Evolutionary conservation across 2,888 invertebrate genomes (phyloP).

Genomic region (Protophormia terraenovae): DNA sequence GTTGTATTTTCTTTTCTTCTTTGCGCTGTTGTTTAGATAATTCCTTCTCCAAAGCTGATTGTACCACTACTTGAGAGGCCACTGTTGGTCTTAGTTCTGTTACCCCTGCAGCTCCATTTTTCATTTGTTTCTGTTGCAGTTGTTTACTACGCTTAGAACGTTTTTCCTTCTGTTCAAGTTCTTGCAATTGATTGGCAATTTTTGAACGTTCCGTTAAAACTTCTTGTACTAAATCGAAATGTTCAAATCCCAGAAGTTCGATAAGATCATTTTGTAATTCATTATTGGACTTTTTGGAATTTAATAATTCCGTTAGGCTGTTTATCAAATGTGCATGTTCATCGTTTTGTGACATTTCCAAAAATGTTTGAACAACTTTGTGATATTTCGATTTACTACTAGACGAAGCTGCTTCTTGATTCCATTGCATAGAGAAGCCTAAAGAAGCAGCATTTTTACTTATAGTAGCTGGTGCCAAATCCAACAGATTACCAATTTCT

Average conservation of each 20-base stretch:
- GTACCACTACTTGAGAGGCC: conserved; percentile 90
- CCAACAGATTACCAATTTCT: conserved; percentile 68
- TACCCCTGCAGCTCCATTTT: conserved; percentile 25
- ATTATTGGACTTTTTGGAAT: conserved; percentile 84
- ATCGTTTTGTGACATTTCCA: conserved; percentile 71
- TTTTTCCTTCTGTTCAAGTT: conserved; percentile 73
- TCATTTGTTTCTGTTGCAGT: conserved; percentile 70
- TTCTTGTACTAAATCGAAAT: conserved; percentile 88
- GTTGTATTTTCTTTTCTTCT: conserved; percentile 89
- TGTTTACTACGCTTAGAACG: conserved; percentile 73
- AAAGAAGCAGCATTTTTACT: conserved; percentile 68
- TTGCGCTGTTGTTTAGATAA: conserved; percentile 89
- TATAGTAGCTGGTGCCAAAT: conserved; percentile 73
- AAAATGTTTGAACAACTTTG: conserved; percentile 72
- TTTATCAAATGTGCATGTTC: conserved; percentile 69
- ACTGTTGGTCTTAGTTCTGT: conserved; percentile 84
- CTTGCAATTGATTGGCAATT: conserved; percentile 81
- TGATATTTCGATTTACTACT: conserved; percentile 54
- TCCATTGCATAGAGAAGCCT: conserved; percentile 75
- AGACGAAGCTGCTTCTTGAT: conserved; percentile 22
- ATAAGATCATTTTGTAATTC: conserved; percentile 92
- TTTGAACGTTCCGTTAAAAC: conserved; percentile 85
- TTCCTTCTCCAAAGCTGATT: conserved; percentile 91
- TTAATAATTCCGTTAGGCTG: conserved; percentile 82
- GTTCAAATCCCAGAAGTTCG: conserved; percentile 92